Evolutionary conservation across 2,888 invertebrate genomes (phyloP).

Genomic region (Lymantria monacha): DNA sequence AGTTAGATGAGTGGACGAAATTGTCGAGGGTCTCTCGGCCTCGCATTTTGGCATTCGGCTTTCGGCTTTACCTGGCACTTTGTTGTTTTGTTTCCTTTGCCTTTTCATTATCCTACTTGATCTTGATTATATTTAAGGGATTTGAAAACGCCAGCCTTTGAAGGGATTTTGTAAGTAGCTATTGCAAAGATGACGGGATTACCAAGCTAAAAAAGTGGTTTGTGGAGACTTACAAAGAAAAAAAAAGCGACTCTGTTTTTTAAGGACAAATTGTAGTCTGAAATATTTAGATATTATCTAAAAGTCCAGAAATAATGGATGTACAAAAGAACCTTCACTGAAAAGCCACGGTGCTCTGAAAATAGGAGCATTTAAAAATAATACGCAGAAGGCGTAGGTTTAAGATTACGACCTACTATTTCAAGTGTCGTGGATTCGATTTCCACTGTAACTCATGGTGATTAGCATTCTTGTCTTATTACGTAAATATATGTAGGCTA

Average conservation of each 20-base stretch:
- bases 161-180: conserved; percentile 7
- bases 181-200: conserved; percentile 1
- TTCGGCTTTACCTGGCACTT: conserved; percentile 7
- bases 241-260: background rate
- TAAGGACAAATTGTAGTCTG: background rate
- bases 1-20: conserved; percentile 20
- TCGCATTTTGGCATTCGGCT: background rate
- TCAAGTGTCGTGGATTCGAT: too few species aligned
- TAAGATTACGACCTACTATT: too few species aligned
- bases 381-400: too few species aligned
- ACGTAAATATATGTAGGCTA: too few species aligned
- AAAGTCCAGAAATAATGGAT: too few species aligned
- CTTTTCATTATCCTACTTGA: conserved; percentile 25
- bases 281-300: background rate
- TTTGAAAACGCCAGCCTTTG: conserved; percentile 6
- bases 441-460: too few species aligned
- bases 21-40: conserved; percentile 10
- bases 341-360: too few species aligned
- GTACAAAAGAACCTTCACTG: too few species aligned
- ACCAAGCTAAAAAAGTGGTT: background rate
- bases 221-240: background rate
- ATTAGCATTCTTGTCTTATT: too few species aligned
- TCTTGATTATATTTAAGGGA: conserved; percentile 9
- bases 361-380: too few species aligned
- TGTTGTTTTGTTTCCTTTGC: conserved; percentile 25